Percentiles rank a stretch among this genome's conserved stretches.
phyloP scores from a whole-genome alignment of 2,888 invertebrate species.

The Hypomecis punctinalis region DNA sequence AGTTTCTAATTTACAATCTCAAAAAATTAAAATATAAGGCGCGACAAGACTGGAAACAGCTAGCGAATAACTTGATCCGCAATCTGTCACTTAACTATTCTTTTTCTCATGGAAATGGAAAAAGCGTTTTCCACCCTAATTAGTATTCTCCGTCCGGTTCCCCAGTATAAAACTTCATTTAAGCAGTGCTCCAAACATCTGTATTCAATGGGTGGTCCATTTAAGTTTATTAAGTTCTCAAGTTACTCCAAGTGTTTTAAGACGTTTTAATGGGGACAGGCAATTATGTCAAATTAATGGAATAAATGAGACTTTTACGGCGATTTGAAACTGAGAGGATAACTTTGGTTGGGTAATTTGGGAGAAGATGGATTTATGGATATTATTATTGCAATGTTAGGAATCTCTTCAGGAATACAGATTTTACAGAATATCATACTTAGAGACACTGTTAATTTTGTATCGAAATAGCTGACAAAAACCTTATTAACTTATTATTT shows the following conservation, averaged over 20 bases:
- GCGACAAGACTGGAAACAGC: no score
- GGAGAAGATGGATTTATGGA: constrained; percentile 17
- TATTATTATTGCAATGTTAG: neutral
- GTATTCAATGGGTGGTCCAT: constrained; percentile 32
- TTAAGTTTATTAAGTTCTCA: constrained; percentile 34
- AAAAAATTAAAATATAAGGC: no score
- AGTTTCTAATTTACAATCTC: no score
- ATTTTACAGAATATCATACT: no score
- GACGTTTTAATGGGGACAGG: constrained; percentile 28
- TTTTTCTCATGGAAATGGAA: no score
- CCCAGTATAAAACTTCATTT: constrained; percentile 17
- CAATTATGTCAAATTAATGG: constrained; percentile 35
- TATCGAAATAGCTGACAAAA: no score
- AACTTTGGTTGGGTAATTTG: constrained; percentile 9
- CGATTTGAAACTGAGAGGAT: constrained; percentile 14
- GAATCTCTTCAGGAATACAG: no score
- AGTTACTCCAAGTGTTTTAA: constrained; percentile 34
- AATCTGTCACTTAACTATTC: no score
- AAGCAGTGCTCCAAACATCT: constrained; percentile 24
- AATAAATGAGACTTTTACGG: constrained; percentile 24
- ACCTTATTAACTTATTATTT: no score
- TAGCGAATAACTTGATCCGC: no score
- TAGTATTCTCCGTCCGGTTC: constrained; percentile 4
- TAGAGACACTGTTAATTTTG: no score
- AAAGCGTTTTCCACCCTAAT: constrained; percentile 1